These are phyloP conservation scores for Danionella cerebrum DNA, from an alignment of 2,113 vertebrate species.

Conservation along the genomic window DNA sequence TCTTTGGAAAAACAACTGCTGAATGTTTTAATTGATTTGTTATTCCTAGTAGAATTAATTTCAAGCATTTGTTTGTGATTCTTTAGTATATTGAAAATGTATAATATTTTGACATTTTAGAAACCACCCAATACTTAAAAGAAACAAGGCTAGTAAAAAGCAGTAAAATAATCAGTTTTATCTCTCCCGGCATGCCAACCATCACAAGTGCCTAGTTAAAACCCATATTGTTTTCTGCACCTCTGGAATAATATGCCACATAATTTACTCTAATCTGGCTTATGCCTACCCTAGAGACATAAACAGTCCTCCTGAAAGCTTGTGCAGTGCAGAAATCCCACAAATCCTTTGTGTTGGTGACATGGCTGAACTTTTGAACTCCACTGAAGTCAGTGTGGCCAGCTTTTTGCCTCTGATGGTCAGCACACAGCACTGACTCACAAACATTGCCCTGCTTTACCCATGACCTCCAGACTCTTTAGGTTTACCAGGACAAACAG, in stretches of 20 bases:
- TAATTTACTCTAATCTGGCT: conserved; percentile 45
- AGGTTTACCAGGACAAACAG: conserved; percentile 56
- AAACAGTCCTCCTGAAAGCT: conserved; percentile 51
- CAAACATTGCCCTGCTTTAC: conserved; percentile 31
- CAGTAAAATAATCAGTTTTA: not conserved
- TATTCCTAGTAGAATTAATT: too few relatives aligned
- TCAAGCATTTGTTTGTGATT: too few relatives aligned
- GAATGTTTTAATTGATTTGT: too few relatives aligned
- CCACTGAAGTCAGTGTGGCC: conserved; percentile 16
- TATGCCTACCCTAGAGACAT: conserved; percentile 42
- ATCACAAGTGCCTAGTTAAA: too few relatives aligned
- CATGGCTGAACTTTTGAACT: conserved; percentile 50
- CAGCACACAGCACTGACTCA: not conserved
- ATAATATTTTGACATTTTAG: too few relatives aligned
- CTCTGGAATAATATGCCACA: conserved; percentile 43
- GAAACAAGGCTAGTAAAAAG: too few relatives aligned
- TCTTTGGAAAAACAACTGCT: too few relatives aligned
- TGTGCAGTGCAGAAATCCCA: conserved; percentile 34
- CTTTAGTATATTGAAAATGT: too few relatives aligned
- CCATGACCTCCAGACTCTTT: conserved; percentile 62
- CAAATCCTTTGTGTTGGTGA: conserved; percentile 49
- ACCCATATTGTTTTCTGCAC: conserved; percentile 36
- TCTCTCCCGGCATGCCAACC: too few relatives aligned
- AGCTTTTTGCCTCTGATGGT: not conserved
- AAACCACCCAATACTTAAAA: too few relatives aligned